A percentile compares a stretch with the other conserved stretches of the same genome.
phyloP scores from a whole-genome alignment of 2,888 invertebrate genomes.

The Acleris emargana region DNA sequence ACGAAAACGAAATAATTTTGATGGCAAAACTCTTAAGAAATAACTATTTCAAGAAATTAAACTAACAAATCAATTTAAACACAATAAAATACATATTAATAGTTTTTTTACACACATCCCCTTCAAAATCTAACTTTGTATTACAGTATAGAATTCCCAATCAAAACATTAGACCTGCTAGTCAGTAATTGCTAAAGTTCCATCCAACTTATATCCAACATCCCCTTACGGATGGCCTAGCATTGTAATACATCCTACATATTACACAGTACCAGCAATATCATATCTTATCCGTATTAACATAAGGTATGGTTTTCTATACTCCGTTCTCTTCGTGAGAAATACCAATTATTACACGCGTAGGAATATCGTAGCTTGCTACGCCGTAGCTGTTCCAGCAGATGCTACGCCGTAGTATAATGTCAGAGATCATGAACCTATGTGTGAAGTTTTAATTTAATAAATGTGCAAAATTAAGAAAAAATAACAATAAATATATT shows the following conservation, averaged over 20 bases:
- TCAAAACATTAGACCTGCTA: not conserved
- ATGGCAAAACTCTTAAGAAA: no score
- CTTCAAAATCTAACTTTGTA: no score
- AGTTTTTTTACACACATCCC: no score
- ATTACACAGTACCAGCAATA: not conserved
- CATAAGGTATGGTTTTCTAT: not conserved
- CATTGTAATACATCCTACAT: slow-evolving; percentile 21
- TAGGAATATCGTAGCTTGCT: slow-evolving; percentile 27
- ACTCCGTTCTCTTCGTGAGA: slow-evolving; percentile 1
- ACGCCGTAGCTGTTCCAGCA: slow-evolving; percentile 19
- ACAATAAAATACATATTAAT: no score
- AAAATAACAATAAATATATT: no score
- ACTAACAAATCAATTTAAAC: no score
- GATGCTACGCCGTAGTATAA: slow-evolving; percentile 29
- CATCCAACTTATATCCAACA: slow-evolving; percentile 21
- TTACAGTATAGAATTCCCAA: not conserved
- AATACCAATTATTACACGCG: slow-evolving; percentile 22
- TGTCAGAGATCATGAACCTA: not conserved
- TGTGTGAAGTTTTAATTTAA: not conserved
- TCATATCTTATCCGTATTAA: not conserved
- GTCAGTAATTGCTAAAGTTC: slow-evolving; percentile 29
- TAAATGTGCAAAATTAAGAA: no score
- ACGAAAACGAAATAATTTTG: no score
- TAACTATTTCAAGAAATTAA: no score
- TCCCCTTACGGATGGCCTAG: slow-evolving; percentile 26